These are phyloP conservation scores for Amphipoea lucens DNA, from an alignment of 2,888 invertebrate species.

Conservation along the genomic window DNA sequence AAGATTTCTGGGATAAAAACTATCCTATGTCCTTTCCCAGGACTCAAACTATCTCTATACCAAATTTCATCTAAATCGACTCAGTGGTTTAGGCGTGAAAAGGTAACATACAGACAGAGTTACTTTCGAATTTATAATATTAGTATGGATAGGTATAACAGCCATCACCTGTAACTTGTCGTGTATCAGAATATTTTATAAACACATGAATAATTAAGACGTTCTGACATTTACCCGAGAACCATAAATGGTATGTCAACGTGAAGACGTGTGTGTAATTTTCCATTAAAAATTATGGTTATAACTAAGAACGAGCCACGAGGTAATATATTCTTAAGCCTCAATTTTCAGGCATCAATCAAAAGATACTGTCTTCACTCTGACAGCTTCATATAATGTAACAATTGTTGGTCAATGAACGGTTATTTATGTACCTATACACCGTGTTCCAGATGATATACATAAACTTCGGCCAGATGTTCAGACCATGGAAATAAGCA, in stretches of 20 bases:
- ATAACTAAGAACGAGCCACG: slow-evolving; percentile 33
- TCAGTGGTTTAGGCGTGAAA: too few species aligned
- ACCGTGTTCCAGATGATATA: too few species aligned
- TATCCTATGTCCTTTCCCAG: too few species aligned
- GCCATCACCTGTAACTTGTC: slow-evolving; percentile 48
- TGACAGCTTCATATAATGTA: slow-evolving; percentile 50
- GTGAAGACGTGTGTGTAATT: slow-evolving; percentile 47
- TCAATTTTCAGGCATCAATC: slow-evolving; percentile 60
- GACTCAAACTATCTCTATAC: too few species aligned
- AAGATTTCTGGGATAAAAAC: too few species aligned
- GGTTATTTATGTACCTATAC: slow-evolving; percentile 24
- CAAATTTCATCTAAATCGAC: too few species aligned
- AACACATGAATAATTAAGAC: slow-evolving; percentile 59
- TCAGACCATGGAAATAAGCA: too few species aligned
- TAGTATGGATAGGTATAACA: slow-evolving; percentile 5
- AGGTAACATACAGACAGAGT: too few species aligned
- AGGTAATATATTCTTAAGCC: slow-evolving; percentile 52
- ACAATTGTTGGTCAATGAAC: slow-evolving; percentile 24
- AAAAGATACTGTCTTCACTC: slow-evolving; percentile 45
- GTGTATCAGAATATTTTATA: slow-evolving; percentile 48
- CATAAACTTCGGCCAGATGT: too few species aligned
- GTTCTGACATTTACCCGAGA: slow-evolving; percentile 55
- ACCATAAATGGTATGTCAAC: slow-evolving; percentile 60
- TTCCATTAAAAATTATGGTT: slow-evolving; percentile 59
- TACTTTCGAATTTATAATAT: too few species aligned